Conservation (phyloP, 2,113 vertebrate species). For the Paedocypris sp. region DNA sequence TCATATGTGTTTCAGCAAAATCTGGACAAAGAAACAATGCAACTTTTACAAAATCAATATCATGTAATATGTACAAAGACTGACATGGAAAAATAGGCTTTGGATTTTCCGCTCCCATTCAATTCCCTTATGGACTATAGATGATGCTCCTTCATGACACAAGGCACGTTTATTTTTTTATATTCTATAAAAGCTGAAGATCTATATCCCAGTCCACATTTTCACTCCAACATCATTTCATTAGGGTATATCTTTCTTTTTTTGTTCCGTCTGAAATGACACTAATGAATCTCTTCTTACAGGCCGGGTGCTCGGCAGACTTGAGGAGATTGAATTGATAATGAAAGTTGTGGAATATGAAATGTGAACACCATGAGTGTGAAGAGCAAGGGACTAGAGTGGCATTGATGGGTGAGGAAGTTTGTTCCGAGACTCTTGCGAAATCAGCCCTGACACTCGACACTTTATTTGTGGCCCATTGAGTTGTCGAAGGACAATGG, state of each 20-base stretch:
- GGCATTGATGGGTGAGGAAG: constrained; percentile 31
- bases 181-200: not conserved
- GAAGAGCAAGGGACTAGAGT: not conserved
- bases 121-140: not conserved
- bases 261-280: constrained; percentile 24
- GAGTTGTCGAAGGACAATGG: constrained; percentile 56
- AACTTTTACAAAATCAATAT: constrained; percentile 20
- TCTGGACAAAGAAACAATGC: not conserved
- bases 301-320: constrained; percentile 40
- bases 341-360: constrained; percentile 33
- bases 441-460: constrained; percentile 50
- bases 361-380: constrained; percentile 10
- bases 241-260: constrained; percentile 24
- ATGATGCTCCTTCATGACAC: not conserved
- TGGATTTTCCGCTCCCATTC: not conserved
- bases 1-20: not conserved
- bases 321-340: constrained; percentile 47
- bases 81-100: constrained; percentile 1
- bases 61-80: constrained; percentile 17
- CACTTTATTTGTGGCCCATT: constrained; percentile 51
- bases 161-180: not conserved
- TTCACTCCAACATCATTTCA: constrained; percentile 27
- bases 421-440: constrained; percentile 48
- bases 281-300: constrained; percentile 51
- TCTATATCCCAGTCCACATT: constrained; percentile 7